A percentile compares a stretch with the other conserved stretches of the same genome.
Conservation (phyloP, 2,888 invertebrate species). For the Amphiduros pacificus region DNA sequence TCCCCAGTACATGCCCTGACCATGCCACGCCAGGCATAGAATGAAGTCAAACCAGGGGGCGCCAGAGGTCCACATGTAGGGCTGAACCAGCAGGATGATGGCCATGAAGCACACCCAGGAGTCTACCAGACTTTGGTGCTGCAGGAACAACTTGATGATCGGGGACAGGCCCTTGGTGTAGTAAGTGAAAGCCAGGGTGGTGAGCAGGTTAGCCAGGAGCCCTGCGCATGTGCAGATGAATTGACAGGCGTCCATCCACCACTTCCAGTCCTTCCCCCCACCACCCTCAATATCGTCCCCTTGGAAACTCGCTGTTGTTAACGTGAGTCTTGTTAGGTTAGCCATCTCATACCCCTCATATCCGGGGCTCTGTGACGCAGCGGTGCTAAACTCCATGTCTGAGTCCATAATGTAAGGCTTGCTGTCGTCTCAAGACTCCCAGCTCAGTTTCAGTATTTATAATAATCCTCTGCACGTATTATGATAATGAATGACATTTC, state of each 20-base stretch:
- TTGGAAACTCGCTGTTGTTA: too few species aligned
- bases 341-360: too few species aligned
- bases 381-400: too few species aligned
- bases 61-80: background rate
- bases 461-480: too few species aligned
- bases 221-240: background rate
- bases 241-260: background rate
- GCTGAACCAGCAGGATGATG: slow-evolving; percentile 1
- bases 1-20: background rate
- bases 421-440: too few species aligned
- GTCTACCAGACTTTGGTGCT: background rate
- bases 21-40: background rate
- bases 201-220: background rate
- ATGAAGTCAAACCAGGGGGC: background rate
- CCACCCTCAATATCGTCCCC: too few species aligned
- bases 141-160: background rate
- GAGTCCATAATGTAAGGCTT: too few species aligned
- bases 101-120: background rate
- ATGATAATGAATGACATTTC: too few species aligned
- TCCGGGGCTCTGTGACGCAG: too few species aligned
- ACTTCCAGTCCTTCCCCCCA: too few species aligned
- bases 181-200: background rate
- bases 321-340: too few species aligned
- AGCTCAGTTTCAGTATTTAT: too few species aligned
- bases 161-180: background rate